Base-by-base conservation (phyloP, 2,888 invertebrate genomes). In the Portevinia maculata region DNA sequence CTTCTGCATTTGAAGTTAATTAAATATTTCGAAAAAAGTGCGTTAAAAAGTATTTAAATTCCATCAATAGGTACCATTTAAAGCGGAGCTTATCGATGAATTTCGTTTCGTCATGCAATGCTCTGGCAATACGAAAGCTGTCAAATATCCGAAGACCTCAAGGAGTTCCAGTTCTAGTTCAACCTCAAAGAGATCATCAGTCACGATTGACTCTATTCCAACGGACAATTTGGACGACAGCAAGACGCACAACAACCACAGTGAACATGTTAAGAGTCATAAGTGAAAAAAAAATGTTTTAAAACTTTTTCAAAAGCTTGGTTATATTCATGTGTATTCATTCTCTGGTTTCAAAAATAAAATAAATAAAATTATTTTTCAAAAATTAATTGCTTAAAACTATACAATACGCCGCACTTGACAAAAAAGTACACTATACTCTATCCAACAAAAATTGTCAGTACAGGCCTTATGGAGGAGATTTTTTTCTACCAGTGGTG, bases 21-120 rank as follows among this genome's bases (percentile, higher is more conserved):
- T 5, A 15, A 44, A 55, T 32, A n/a, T 0, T 13, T 32, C 8
- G 11, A 7, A 8, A 17, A 0, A 9, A 17, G 11, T 19, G 0
- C n/a, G n/a, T 11, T 53, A 19, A 53, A 11, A 6, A 17, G 1
- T 3, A 19, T 19, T 37, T 0, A 21, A 4, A 17, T 67, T 55
- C 17, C 13, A 19, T 39, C 2, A 11, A n/a, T 28, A 95, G 93
- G 92, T 94, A 1, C 90, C 94, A n/a, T 95, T 96, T 87, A 93
- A 91, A 87, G 92, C 93, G 50, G 94, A 95, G 87, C 87, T 96
- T 24, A 90, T 92, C 57, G 94, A 93, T 1, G 96, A 96, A 88
- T 84, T 96, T 55, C 94, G 92, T 85, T 96, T 96, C 87, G 93
- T 96, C 30, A 88, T 94, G 1, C 93, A 93, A 87, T 95, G 94